Percentiles rank a stretch among this genome's conserved stretches.
Conservation (phyloP, 1,140 invertebrate species). For the Probaryconus sp. region DNA sequence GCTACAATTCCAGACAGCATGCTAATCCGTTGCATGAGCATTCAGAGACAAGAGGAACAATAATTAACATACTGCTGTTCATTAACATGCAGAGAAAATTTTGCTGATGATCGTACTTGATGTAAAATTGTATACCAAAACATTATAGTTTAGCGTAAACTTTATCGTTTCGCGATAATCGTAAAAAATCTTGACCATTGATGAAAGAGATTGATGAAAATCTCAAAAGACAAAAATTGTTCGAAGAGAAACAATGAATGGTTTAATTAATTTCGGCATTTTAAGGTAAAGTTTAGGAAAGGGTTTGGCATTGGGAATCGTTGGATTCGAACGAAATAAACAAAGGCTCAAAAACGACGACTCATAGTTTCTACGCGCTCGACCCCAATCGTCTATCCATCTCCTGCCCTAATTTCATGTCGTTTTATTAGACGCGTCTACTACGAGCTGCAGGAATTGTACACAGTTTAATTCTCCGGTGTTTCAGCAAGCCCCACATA, state of each 20-base stretch:
- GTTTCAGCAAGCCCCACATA: constrained; percentile 41
- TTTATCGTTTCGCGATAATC: too few species aligned
- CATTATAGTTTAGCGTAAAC: too few species aligned
- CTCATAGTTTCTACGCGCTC: constrained; percentile 69
- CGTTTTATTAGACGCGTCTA: constrained; percentile 62
- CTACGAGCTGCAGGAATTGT: constrained; percentile 5
- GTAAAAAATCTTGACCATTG: too few species aligned
- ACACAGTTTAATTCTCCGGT: constrained; percentile 33
- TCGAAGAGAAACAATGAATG: too few species aligned
- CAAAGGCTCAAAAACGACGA: constrained; percentile 62
- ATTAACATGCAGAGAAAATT: constrained; percentile 53
- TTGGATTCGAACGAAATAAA: constrained; percentile 61
- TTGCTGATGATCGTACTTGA: constrained; percentile 13
- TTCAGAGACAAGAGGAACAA: constrained; percentile 54
- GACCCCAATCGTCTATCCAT: constrained; percentile 62
- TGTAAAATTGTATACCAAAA: constrained; percentile 11
- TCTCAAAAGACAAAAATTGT: too few species aligned
- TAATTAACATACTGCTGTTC: constrained; percentile 49
- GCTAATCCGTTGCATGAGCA: constrained; percentile 55
- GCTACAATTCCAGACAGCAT: constrained; percentile 59
- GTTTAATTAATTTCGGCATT: too few species aligned
- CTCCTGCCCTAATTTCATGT: constrained; percentile 62
- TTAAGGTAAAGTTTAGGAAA: too few species aligned
- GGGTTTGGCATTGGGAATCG: background rate
- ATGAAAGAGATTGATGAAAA: too few species aligned